phyloP scores from a whole-genome alignment of 2,797 vertebrate genomes.

The Coendou prehensilis region DNA sequence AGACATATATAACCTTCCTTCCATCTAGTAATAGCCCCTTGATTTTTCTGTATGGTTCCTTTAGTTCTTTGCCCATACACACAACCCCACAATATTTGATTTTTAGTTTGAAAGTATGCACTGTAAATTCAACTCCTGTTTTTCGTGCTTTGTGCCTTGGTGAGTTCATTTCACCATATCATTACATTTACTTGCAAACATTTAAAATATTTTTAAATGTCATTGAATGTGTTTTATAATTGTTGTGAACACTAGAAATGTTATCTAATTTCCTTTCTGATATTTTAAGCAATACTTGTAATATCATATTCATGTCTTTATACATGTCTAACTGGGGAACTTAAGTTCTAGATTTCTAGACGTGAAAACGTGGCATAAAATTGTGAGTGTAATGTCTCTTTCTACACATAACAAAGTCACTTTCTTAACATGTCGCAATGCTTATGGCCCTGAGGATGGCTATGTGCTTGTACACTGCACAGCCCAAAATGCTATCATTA shows the following conservation, averaged over 20 bases:
- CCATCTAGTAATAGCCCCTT: not conserved
- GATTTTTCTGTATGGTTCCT: not conserved
- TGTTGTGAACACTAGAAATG: not conserved
- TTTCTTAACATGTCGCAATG: not conserved
- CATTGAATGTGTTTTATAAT: not conserved
- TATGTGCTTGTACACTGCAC: not conserved
- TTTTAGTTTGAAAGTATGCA: not conserved
- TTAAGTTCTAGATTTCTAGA: not conserved
- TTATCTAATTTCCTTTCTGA: not conserved
- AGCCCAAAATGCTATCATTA: not conserved
- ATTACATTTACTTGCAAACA: not conserved
- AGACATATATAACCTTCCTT: not conserved
- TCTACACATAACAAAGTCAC: not conserved
- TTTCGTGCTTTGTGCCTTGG: not conserved
- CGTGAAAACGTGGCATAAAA: not conserved
- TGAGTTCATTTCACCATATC: not conserved
- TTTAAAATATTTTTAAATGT: not conserved
- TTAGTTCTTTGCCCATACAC: not conserved
- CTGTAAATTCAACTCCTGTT: not conserved
- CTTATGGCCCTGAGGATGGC: no score
- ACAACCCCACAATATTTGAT: not conserved
- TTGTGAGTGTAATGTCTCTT: not conserved
- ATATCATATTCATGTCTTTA: not conserved
- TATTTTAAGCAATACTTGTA: not conserved
- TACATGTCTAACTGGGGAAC: not conserved